Percentiles rank a stretch among this genome's conserved stretches.
These are phyloP conservation scores for Mastomys coucha DNA, from an alignment of 2,113 vertebrate genomes.

Conservation along the genomic window DNA sequence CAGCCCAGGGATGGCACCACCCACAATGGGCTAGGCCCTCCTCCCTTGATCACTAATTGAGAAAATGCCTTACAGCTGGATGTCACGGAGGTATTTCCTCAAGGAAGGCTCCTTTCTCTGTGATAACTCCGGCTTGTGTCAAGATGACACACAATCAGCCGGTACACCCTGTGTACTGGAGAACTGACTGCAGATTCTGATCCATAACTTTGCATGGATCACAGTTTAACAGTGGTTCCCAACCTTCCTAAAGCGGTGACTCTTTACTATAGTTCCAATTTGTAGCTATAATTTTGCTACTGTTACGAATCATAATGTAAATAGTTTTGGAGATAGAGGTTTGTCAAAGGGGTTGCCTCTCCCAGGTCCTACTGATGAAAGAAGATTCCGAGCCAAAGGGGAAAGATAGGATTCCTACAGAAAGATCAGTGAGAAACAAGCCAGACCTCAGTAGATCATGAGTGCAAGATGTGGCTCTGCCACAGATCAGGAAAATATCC, in stretches of 20 bases:
- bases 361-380: neutral
- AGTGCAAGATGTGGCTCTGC: neutral
- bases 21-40: too few species aligned
- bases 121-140: too few species aligned
- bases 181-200: neutral
- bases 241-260: neutral
- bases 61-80: too few species aligned
- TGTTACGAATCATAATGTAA: neutral
- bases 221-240: neutral
- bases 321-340: neutral
- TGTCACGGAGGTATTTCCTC: too few species aligned
- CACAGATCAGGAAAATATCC: neutral
- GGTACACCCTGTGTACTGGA: neutral
- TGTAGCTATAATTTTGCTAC: neutral
- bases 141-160: too few species aligned
- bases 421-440: neutral
- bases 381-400: neutral
- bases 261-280: neutral
- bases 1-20: too few species aligned
- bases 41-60: too few species aligned
- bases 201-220: neutral
- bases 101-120: too few species aligned
- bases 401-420: neutral
- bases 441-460: neutral
- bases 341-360: neutral